phyloP scores from a whole-genome alignment of 2,888 invertebrate species.

The Myathropa florea region DNA sequence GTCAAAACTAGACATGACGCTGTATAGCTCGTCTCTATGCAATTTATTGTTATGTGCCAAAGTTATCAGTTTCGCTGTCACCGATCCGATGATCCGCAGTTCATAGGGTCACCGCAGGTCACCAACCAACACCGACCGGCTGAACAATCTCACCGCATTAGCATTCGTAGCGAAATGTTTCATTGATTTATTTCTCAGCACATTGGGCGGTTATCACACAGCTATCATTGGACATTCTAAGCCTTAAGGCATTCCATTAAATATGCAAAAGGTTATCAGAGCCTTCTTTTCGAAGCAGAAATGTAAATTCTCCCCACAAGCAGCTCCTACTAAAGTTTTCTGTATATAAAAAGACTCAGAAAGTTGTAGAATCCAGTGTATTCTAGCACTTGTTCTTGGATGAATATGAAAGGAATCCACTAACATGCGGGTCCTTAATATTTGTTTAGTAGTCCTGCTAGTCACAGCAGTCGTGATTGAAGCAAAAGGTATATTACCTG shows the following conservation, averaged over 20 bases:
- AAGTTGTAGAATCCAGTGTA: slow-evolving; percentile 67
- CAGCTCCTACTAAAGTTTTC: no score
- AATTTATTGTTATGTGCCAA: not conserved
- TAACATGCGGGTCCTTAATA: slow-evolving; percentile 45
- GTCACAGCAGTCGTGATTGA: slow-evolving; percentile 55
- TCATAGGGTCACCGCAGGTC: slow-evolving; percentile 44
- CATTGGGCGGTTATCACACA: not conserved
- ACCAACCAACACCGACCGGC: no score
- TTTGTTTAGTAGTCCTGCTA: slow-evolving; percentile 60
- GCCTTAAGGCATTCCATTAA: slow-evolving; percentile 45
- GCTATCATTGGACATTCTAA: not conserved
- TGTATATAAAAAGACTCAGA: slow-evolving; percentile 72
- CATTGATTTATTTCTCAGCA: slow-evolving; percentile 25
- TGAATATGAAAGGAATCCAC: not conserved
- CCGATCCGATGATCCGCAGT: not conserved
- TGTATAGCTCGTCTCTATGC: no score
- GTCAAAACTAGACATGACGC: no score
- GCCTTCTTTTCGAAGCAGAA: slow-evolving; percentile 1
- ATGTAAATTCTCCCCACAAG: slow-evolving; percentile 28
- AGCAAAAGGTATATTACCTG: slow-evolving; percentile 49
- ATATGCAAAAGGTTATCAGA: slow-evolving; percentile 38
- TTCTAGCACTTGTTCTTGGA: slow-evolving; percentile 48
- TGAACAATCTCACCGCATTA: slow-evolving; percentile 24
- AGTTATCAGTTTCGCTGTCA: not conserved
- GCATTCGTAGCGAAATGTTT: slow-evolving; percentile 18